A percentile compares a stretch with the other conserved stretches of the same genome.
Evolutionary conservation across 2,888 invertebrate species (phyloP).

Genomic region (Metallyticus violacea): DNA sequence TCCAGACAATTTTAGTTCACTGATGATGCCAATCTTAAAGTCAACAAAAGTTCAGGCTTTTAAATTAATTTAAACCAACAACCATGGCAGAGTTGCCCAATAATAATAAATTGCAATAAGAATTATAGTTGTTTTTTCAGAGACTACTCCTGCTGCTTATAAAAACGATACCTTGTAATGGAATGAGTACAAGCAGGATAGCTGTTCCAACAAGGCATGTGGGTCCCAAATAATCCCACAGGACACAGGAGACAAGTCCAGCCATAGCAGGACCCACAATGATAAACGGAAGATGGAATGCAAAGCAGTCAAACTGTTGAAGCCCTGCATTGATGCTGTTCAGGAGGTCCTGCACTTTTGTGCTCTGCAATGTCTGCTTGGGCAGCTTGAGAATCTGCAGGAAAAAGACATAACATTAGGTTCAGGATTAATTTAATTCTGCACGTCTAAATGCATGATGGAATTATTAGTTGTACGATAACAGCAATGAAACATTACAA

Average conservation of each 20-base stretch:
- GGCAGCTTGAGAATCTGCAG: slow-evolving; percentile 15
- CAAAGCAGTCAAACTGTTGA: background rate
- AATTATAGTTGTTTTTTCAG: too few relatives aligned
- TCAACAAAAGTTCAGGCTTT: too few relatives aligned
- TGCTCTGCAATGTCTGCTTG: background rate
- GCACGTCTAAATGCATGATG: too few relatives aligned
- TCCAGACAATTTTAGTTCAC: too few relatives aligned
- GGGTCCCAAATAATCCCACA: slow-evolving; percentile 23
- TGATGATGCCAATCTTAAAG: too few relatives aligned
- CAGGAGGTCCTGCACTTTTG: background rate
- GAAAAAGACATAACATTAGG: background rate
- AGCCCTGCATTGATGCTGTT: background rate
- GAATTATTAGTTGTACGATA: too few relatives aligned
- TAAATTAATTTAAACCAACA: too few relatives aligned
- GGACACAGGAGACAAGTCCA: background rate
- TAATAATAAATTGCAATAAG: too few relatives aligned
- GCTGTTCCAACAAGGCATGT: slow-evolving; percentile 19
- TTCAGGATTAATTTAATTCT: too few relatives aligned
- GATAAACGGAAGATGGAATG: slow-evolving; percentile 10
- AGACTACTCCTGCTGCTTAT: background rate
- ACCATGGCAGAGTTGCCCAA: too few relatives aligned
- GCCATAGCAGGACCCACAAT: slow-evolving; percentile 10
- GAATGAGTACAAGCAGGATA: slow-evolving; percentile 6
- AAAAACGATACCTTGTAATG: background rate
- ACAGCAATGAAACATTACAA: too few relatives aligned